Percentiles rank a stretch among this genome's conserved stretches.
These are phyloP conservation scores for Pangasius larnaudii DNA, from an alignment of 2,797 vertebrate species.

Conservation along the genomic window DNA sequence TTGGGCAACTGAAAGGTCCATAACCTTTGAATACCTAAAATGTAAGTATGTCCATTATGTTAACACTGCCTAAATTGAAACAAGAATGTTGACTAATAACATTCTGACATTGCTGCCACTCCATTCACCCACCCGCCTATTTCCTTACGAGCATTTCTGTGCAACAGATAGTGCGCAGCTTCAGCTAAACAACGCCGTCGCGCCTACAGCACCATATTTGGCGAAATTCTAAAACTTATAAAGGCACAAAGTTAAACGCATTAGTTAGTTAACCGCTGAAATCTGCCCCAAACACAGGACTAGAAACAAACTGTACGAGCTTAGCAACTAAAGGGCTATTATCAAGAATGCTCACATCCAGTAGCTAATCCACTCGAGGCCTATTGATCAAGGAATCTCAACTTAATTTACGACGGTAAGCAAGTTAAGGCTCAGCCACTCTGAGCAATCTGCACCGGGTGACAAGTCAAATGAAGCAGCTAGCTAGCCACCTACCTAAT, in stretches of 20 bases:
- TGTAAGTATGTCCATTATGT: not conserved
- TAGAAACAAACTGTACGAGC: not conserved
- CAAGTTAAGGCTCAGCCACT: not conserved
- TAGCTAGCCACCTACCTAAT: not conserved
- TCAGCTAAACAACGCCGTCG: not conserved
- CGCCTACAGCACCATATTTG: not conserved
- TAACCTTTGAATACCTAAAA: not conserved
- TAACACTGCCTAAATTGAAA: not conserved
- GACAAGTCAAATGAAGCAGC: not conserved
- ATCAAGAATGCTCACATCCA: not conserved
- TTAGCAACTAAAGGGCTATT: not conserved
- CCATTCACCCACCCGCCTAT: slow-evolving; percentile 49
- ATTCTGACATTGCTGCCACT: slow-evolving; percentile 32
- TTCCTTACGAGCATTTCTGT: slow-evolving; percentile 31
- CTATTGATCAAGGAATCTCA: not conserved
- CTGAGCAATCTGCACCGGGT: slow-evolving; percentile 3
- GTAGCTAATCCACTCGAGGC: not conserved
- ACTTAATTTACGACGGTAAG: not conserved
- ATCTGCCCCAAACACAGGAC: not conserved
- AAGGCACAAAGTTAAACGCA: not conserved
- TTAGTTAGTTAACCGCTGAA: not conserved
- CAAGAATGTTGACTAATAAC: not conserved
- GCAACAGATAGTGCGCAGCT: slow-evolving; percentile 29
- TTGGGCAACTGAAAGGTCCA: not conserved
- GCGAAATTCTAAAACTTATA: not conserved